Evolutionary conservation across 2,113 vertebrate species (phyloP).

Genomic region (Rhinoptilus africanus): DNA sequence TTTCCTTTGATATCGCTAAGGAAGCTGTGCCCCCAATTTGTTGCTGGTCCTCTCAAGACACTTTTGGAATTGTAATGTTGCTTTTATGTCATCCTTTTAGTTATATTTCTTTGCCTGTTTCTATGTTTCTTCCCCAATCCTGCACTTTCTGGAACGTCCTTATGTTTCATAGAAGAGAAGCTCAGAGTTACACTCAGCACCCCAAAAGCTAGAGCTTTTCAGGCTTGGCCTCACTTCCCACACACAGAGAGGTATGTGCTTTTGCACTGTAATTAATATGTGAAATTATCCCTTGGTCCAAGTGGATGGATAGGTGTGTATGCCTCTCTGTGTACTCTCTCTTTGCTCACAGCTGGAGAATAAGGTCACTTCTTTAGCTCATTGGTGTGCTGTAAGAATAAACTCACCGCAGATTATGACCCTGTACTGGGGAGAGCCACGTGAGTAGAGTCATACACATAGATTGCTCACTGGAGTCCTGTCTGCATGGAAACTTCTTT

Average conservation of each 20-base stretch:
- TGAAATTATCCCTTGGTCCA: background rate
- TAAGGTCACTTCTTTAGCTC: background rate
- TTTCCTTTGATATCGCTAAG: background rate
- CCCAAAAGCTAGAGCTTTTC: background rate
- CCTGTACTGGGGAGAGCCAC: background rate
- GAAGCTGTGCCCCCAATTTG: background rate
- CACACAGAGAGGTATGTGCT: background rate
- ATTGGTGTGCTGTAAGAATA: background rate
- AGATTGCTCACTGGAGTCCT: conserved; percentile 12
- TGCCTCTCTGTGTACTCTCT: background rate
- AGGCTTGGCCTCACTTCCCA: background rate
- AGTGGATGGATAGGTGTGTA: background rate
- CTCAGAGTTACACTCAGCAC: background rate
- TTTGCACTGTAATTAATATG: background rate
- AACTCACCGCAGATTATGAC: background rate
- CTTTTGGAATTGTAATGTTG: background rate
- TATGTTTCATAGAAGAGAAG: background rate
- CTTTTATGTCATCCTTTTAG: background rate
- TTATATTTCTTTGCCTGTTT: background rate
- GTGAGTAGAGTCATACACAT: background rate
- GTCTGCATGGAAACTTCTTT: background rate
- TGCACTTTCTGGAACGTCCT: fast-evolving
- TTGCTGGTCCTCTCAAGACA: background rate
- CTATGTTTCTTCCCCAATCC: background rate
- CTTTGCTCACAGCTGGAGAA: background rate